These are phyloP conservation scores for Campopleginae sp. DNA, from an alignment of 2,888 invertebrate species.

Conservation along the genomic window DNA sequence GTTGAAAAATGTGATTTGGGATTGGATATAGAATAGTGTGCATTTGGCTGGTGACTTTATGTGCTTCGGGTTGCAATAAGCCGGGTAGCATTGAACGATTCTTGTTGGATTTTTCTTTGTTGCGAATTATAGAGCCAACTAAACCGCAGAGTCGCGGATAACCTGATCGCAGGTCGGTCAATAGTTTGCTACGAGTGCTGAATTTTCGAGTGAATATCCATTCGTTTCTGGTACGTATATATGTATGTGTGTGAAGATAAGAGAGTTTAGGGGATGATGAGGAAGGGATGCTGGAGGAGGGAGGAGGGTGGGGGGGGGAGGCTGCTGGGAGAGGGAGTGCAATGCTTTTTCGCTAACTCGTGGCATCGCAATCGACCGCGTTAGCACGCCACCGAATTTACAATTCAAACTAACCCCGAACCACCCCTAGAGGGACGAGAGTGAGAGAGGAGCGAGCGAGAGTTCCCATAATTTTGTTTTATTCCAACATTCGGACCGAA, in stretches of 20 bases:
- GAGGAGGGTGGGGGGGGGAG: conserved; percentile 13
- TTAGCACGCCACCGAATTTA: conserved; percentile 67
- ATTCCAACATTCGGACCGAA: conserved; percentile 63
- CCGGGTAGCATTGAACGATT: background rate
- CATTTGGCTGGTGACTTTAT: background rate
- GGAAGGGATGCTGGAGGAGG: conserved; percentile 25
- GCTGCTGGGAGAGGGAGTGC: conserved; percentile 41
- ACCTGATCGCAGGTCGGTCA: conserved; percentile 53
- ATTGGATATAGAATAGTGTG: background rate
- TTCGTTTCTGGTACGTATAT: background rate
- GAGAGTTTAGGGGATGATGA: conserved; percentile 23
- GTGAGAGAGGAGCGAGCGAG: conserved; percentile 4
- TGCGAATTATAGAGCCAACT: conserved; percentile 37
- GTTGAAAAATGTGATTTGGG: background rate
- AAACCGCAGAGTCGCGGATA: conserved; percentile 43
- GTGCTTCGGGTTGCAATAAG: conserved; percentile 24
- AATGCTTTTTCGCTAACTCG: conserved; percentile 44
- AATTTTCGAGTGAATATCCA: conserved; percentile 51
- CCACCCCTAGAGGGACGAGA: conserved; percentile 12
- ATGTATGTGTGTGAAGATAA: conserved; percentile 7
- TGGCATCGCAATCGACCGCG: conserved; percentile 59
- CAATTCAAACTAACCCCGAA: conserved; percentile 70
- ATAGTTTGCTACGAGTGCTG: conserved; percentile 40
- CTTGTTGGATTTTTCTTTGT: conserved; percentile 15
- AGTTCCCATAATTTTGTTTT: conserved; percentile 64